A percentile compares a stretch with the other conserved stretches of the same genome.
phyloP scores from a whole-genome alignment of 2,113 vertebrate genomes.

The Xiphias gladius region DNA sequence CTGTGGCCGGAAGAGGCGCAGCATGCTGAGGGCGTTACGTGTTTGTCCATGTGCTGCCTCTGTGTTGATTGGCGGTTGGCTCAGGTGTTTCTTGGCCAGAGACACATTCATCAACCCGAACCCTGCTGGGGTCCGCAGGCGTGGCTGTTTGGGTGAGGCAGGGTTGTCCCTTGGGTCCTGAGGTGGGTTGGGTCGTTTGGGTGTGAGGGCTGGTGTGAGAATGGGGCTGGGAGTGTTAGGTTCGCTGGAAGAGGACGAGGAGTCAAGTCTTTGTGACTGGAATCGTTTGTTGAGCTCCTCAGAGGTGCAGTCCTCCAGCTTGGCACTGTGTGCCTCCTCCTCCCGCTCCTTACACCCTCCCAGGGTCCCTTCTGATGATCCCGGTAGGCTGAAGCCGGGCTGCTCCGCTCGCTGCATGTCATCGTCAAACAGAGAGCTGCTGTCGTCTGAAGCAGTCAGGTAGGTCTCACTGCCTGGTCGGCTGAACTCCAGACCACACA shows the following conservation, averaged over 20 bases:
- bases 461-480: conserved; percentile 89
- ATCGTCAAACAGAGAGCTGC: conserved; percentile 93
- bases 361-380: conserved; percentile 9
- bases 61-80: conserved; percentile 91
- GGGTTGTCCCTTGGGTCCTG: conserved; percentile 78
- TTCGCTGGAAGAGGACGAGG: conserved; percentile 90
- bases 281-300: conserved; percentile 94
- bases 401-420: conserved; percentile 86
- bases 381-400: conserved; percentile 68
- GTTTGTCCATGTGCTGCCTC: conserved; percentile 88
- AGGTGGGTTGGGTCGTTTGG: conserved; percentile 79
- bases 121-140: conserved; percentile 86
- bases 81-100: conserved; percentile 92
- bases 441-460: conserved; percentile 94
- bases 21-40: conserved; percentile 98
- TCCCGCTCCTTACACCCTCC: conserved; percentile 22
- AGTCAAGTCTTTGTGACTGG: conserved; percentile 91
- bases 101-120: conserved; percentile 84
- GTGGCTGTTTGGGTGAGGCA: conserved; percentile 85
- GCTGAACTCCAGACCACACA: conserved; percentile 75
- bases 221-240: conserved; percentile 76
- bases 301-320: conserved; percentile 86
- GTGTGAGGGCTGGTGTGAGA: conserved; percentile 73
- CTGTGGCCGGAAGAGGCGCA: conserved; percentile 89
- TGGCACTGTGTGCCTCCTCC: conserved; percentile 20